Evolutionary conservation across 2,113 vertebrate genomes (phyloP).

Genomic region (Hypomesus transpacificus): DNA sequence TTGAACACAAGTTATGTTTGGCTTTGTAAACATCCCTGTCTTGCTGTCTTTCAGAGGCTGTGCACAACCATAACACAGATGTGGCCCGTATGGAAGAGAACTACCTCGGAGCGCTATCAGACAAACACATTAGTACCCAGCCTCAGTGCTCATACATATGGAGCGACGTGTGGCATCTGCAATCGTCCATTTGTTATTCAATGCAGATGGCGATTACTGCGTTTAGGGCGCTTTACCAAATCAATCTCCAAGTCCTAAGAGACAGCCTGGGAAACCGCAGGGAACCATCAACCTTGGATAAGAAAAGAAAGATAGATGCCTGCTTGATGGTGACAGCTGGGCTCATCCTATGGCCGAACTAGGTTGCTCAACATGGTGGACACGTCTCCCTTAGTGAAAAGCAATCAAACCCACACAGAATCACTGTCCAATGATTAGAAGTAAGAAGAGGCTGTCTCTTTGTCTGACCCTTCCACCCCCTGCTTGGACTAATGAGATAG

Average conservation of each 20-base stretch:
- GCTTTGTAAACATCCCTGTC: conserved; percentile 19
- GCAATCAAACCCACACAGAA: conserved; percentile 39
- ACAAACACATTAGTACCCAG: conserved; percentile 17
- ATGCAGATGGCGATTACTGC: conserved; percentile 20
- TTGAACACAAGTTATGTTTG: conserved; percentile 19
- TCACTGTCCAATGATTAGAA: conserved; percentile 46
- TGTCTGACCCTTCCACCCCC: conserved; percentile 29
- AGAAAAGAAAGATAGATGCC: conserved; percentile 1
- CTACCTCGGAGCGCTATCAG: conserved; percentile 6
- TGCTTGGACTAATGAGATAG: conserved; percentile 39
- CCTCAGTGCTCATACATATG: conserved; percentile 1
- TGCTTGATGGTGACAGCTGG: not conserved
- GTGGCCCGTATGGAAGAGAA: conserved; percentile 19
- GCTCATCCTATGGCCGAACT: not conserved
- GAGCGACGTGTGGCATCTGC: conserved; percentile 20
- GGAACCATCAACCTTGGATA: conserved; percentile 19
- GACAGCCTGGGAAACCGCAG: conserved; percentile 24
- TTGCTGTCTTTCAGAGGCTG: not conserved
- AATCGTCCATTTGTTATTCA: conserved; percentile 27
- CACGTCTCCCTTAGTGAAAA: conserved; percentile 38
- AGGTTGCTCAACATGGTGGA: conserved; percentile 17
- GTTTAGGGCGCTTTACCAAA: conserved; percentile 5
- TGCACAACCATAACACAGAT: conserved; percentile 34
- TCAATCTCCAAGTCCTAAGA: conserved; percentile 22
- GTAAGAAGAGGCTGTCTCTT: conserved; percentile 43